These are phyloP conservation scores for rat (Rattus norvegicus) DNA, from an alignment of 2,113 vertebrate species.

Conservation along the genomic window GRCr8 NC_086039.1:69932501-69933000, in stretches of 20 bases:
- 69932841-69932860: constrained; percentile 11
- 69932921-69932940: neutral
- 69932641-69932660: neutral
- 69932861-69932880: neutral
- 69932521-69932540: neutral
- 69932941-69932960: neutral
- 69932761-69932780: neutral
- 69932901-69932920: constrained; percentile 21
- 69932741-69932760: constrained; percentile 8
- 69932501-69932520: neutral
- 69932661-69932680: constrained; percentile 61
- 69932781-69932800: constrained; percentile 33
- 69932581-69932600: neutral
- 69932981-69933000: neutral
- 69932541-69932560: neutral
- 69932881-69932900: neutral
- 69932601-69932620: neutral
- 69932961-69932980: constrained; percentile 15
- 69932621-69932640: neutral
- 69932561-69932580: neutral
- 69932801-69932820: constrained; percentile 36
- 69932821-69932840: constrained; percentile 42
- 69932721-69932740: constrained; percentile 11
- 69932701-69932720: constrained; percentile 13
- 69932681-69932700: constrained; percentile 14